Base-by-base conservation (phyloP, 2,888 invertebrate species). In the Plebejus argus region DNA sequence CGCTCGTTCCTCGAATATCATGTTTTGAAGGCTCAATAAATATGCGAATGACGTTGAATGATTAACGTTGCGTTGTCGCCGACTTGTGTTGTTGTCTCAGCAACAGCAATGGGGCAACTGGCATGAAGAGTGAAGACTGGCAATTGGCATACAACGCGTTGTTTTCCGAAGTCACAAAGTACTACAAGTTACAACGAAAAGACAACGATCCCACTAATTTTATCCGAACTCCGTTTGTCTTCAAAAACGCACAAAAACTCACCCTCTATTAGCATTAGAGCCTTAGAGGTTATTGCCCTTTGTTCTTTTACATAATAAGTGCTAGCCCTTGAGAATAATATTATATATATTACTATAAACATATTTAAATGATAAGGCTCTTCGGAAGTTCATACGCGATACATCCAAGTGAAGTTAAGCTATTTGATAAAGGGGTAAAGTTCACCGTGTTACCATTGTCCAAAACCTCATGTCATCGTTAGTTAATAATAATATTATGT, bases 331-430 rank as follows among this genome's bases (percentile, higher is more conserved):
- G 28, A 74, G 74, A 28, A 45, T 23, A 71, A 39, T n/a, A 39
- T 39, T 35, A 35, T 66, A 49, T 72, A 72, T 45, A 72, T n/a
- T n/a, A n/a, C n/a, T n/a, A n/a, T n/a, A n/a, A n/a, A n/a, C 49
- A 72, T 72, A 49, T 72, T 72, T 72, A 45, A 72, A 72, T 72
- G 72, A 72, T 72, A 72, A 49, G 39, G 49, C 15, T 72, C 39
- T 20, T 45, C 23, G 10, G 28, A 66, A 66, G 70, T 72, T 72
- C 39, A 72, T 66, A 6, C 6, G 49, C 15, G 15, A 53, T 15
- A 20, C 20, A 45, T 8, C 8, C 49, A 74, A 74, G 8, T 23
- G 23, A 53, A 74, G 18, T 6, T 7, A 28, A 45, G 6, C 74
- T 7, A 8, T 49, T 23, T 39, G n/a, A 15, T 39, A 7, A 28